Evolutionary conservation across 2,797 vertebrate species (phyloP), one percentile per base, ranked within the genome.

Genomic region (Sebastolobus altivelis): DNA sequence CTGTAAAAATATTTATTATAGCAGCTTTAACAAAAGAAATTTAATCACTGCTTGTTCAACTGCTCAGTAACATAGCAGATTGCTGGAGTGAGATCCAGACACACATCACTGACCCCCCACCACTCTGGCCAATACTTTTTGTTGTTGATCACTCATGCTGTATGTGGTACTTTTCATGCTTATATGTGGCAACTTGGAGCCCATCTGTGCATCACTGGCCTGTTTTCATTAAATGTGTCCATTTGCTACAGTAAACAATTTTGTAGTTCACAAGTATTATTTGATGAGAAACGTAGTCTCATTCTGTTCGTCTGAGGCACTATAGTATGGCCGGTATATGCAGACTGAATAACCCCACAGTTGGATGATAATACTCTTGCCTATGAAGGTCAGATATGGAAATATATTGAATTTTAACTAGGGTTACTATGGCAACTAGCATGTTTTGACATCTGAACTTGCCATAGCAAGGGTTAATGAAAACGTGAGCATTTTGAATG

Each of bases 401-500:
- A 68, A 72, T 86, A 61, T 80, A 79, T 81, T 92, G 81, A 74
- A 92, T 88, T 90, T 83, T 65, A 77, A 73, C 60, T 5, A 46
- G 61, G 18, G 92, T 94, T 93, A 84, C 90, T 77, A 89, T 92
- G 89, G 87, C 29, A 91, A 89, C 89, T 38, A 76, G 33, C 49
- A 81, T 93, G 87, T 89, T 88, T 88, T 75, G 37, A 82, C 61
- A 80, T 71, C n/a, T 79, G 82, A 88, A 46, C 63, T 63, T 40
- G 49, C 66, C 65, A 59, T 25, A 60, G 68, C 29, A 40, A 43
- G 70, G 68, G 18, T 63, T 73, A 68, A 86, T 60, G 46, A 33
- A 72, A 76, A 70, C 31, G 52, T 59, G 4, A 75, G 77, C 60
- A 33, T 85, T 85, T 75, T 60, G 2, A 63, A 71, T 65, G 1